A percentile compares a stretch with the other conserved stretches of the same genome.
phyloP scores from a whole-genome alignment of 2,797 vertebrate genomes.

The Ammospiza maritima region DNA sequence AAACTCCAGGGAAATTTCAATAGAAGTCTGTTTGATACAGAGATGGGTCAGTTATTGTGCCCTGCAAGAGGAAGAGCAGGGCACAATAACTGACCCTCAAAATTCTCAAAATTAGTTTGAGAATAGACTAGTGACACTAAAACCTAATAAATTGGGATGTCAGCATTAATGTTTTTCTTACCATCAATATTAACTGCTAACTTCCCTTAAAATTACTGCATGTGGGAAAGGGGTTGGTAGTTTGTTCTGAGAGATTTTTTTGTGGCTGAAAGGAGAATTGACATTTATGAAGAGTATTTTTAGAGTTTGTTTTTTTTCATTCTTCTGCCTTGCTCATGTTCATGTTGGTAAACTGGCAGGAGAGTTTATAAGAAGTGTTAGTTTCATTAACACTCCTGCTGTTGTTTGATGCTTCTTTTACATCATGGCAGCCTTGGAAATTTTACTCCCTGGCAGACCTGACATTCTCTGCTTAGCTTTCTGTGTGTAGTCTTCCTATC shows the following conservation, averaged over 20 bases:
- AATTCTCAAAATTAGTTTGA: not conserved
- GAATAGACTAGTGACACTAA: not conserved
- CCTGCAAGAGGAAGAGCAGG: not conserved
- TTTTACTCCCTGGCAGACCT: not conserved
- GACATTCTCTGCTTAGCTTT: not conserved
- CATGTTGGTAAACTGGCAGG: not conserved
- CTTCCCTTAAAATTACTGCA: not conserved
- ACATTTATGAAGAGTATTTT: not conserved
- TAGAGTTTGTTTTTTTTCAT: not conserved
- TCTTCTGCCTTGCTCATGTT: not conserved
- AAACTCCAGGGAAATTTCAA: not conserved
- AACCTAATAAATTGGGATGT: not conserved
- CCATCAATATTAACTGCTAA: not conserved
- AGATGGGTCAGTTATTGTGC: not conserved
- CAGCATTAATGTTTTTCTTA: not conserved
- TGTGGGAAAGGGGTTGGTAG: not conserved
- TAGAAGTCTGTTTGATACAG: not conserved
- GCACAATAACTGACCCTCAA: too few relatives aligned
- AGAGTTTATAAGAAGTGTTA: not conserved
- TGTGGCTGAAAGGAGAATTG: not conserved
- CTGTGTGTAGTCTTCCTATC: not conserved
- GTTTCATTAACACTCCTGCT: not conserved
- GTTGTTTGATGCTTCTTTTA: not conserved
- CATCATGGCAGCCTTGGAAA: not conserved
- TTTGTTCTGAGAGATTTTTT: not conserved